Percentiles rank a stretch among this genome's conserved stretches.
Conservation (phyloP, 2,888 invertebrate species). For the Chalcosyrphus nemorum region DNA sequence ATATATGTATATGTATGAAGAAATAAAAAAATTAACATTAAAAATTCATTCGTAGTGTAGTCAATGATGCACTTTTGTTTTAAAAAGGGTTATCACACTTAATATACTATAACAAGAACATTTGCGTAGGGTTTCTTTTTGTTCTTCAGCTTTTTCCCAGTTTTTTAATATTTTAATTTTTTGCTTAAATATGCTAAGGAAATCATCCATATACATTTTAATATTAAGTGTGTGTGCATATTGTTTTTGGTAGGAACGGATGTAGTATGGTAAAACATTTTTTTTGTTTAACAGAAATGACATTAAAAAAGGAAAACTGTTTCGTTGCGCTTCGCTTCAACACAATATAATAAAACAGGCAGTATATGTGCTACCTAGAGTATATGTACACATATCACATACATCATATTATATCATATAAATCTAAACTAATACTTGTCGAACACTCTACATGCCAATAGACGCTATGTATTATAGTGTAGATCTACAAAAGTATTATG, state of each 20-base stretch:
- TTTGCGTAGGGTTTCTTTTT: neutral
- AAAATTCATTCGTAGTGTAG: neutral
- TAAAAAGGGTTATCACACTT: neutral
- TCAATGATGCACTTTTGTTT: neutral
- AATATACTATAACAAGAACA: neutral
- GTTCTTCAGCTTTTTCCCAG: neutral
- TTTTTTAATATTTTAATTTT: conserved; percentile 5
- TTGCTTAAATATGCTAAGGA: no score
- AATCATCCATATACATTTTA: no score
- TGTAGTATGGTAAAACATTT: neutral
- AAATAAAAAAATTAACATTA: neutral
- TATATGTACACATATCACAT: neutral
- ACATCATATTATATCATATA: neutral
- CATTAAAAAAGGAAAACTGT: neutral
- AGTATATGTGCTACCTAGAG: neutral
- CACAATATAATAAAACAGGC: neutral
- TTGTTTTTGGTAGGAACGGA: neutral
- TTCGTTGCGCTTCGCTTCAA: neutral
- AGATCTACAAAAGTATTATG: neutral
- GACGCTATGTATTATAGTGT: no score
- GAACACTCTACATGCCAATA: no score
- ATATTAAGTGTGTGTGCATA: conserved; percentile 16
- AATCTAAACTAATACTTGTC: neutral
- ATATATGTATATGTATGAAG: no score
- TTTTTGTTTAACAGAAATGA: neutral